These are phyloP conservation scores for Rosalia funebris DNA, from an alignment of 2,888 invertebrate genomes.

Conservation along the genomic window DNA sequence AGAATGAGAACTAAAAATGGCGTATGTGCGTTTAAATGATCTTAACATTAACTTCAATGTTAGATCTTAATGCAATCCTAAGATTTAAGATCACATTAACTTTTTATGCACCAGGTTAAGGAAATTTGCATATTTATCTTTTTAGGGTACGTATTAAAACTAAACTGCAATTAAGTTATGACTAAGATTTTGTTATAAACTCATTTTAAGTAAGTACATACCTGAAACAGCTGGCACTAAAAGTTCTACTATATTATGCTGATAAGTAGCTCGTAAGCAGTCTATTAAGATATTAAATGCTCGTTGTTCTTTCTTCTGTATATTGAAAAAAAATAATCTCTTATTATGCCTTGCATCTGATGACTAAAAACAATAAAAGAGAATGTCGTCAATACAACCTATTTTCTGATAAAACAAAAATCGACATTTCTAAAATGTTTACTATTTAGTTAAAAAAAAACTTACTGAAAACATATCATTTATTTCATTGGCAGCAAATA, in stretches of 20 bases:
- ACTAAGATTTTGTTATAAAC: too few species aligned
- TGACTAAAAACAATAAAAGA: constrained; percentile 37
- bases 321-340: constrained; percentile 44
- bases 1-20: too few species aligned
- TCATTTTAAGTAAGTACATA: constrained; percentile 5
- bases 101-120: too few species aligned
- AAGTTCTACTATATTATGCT: constrained; percentile 38
- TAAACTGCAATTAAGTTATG: too few species aligned
- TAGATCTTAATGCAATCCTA: too few species aligned
- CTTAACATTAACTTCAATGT: too few species aligned
- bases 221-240: constrained; percentile 19
- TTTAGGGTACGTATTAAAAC: too few species aligned
- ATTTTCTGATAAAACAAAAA: background rate
- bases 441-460: constrained; percentile 19
- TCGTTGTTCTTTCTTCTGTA: constrained; percentile 45
- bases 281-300: constrained; percentile 40
- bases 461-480: constrained; percentile 45
- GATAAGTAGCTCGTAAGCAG: constrained; percentile 39
- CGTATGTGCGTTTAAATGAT: too few species aligned
- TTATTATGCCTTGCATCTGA: constrained; percentile 47
- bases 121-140: too few species aligned
- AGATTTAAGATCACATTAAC: too few species aligned
- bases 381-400: too few species aligned
- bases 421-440: background rate
- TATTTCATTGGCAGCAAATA: constrained; percentile 41